These are phyloP conservation scores for Lobophora halterata DNA, from an alignment of 2,888 invertebrate genomes.

Conservation along the genomic window DNA sequence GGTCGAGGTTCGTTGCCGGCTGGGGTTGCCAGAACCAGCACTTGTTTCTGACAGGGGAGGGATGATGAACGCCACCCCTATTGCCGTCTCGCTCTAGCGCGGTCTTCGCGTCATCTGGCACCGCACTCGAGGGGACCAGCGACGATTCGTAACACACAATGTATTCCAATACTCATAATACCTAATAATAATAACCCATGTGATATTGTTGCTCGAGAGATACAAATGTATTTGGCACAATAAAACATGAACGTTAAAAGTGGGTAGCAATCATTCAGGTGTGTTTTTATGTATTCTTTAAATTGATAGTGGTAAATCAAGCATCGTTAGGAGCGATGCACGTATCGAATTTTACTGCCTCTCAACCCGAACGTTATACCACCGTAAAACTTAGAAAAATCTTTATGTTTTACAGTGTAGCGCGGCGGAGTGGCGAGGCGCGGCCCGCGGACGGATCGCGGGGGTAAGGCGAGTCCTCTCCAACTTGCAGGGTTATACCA, in stretches of 20 bases:
- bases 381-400: conserved; percentile 76
- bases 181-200: conserved; percentile 58
- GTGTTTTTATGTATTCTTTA: conserved; percentile 66
- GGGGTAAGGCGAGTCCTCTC: conserved; percentile 39
- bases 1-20: conserved; percentile 65
- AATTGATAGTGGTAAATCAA: conserved; percentile 75
- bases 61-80: conserved; percentile 71
- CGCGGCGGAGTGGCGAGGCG: conserved; percentile 50
- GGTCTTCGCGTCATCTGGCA: conserved; percentile 67
- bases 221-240: conserved; percentile 49
- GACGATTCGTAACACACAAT: conserved; percentile 76
- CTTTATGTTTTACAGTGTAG: conserved; percentile 55
- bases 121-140: conserved; percentile 67
- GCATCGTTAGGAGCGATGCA: conserved; percentile 67
- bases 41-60: conserved; percentile 75
- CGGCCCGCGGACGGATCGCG: conserved; percentile 23
- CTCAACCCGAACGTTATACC: conserved; percentile 58
- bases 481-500: conserved; percentile 49
- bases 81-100: conserved; percentile 50
- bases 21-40: conserved; percentile 71
- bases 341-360: conserved; percentile 74
- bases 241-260: conserved; percentile 53
- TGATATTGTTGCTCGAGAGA: conserved; percentile 19
- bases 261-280: conserved; percentile 61
- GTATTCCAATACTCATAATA: conserved; percentile 55